Evolutionary conservation across 2,888 invertebrate genomes (phyloP).

Genomic region (Ennomos erosarius): DNA sequence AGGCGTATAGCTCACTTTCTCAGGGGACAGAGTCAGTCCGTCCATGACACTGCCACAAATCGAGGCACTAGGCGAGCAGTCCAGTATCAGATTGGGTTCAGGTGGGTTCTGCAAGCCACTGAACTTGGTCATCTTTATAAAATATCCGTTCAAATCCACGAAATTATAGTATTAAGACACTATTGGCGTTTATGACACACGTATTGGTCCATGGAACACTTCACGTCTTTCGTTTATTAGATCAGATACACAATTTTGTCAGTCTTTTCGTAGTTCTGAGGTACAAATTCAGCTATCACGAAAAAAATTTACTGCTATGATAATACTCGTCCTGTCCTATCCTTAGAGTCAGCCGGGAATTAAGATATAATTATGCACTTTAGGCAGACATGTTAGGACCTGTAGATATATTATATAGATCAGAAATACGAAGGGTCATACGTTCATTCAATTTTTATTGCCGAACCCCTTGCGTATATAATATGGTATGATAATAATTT

Average conservation of each 20-base stretch:
- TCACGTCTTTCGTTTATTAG: conserved; percentile 9
- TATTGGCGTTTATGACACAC: conserved; percentile 10
- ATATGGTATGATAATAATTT: too few species aligned
- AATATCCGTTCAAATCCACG: too few species aligned
- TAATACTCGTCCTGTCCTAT: too few species aligned
- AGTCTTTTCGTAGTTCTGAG: conserved; percentile 17
- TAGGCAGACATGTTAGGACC: too few species aligned
- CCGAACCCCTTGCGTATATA: too few species aligned
- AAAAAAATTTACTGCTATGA: background rate
- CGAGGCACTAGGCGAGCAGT: conserved; percentile 44
- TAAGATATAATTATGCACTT: background rate
- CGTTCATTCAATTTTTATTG: too few species aligned
- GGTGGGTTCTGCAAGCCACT: conserved; percentile 8
- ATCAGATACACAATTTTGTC: conserved; percentile 16
- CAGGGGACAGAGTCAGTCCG: conserved; percentile 44
- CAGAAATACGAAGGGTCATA: too few species aligned
- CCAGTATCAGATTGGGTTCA: conserved; percentile 21
- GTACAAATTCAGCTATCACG: conserved; percentile 14
- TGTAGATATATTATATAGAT: too few species aligned
- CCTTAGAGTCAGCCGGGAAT: background rate
- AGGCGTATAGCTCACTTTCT: conserved; percentile 77
- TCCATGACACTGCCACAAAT: conserved; percentile 62
- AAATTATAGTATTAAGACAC: conserved; percentile 8
- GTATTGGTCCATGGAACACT: conserved; percentile 11
- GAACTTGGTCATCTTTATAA: conserved; percentile 14